These are phyloP conservation scores for Podarcis cretensis DNA, from an alignment of 2,113 vertebrate genomes.

Conservation along the genomic window DNA sequence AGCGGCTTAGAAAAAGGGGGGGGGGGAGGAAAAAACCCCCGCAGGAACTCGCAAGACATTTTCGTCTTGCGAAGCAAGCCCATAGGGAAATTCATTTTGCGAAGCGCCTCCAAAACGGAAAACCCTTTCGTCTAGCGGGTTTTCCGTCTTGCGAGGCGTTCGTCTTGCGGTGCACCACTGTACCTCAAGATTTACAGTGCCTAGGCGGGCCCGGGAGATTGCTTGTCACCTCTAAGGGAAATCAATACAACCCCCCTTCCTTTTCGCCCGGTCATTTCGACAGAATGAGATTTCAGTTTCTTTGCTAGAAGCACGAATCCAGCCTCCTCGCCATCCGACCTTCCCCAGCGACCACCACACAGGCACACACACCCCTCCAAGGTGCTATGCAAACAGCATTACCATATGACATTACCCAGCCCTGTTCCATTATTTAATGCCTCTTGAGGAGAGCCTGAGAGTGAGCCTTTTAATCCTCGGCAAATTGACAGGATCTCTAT, in stretches of 20 bases:
- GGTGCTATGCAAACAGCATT: conserved; percentile 8
- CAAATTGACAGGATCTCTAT: conserved; percentile 35
- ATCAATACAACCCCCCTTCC: too few relatives aligned
- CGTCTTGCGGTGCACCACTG: too few relatives aligned
- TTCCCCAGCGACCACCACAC: background rate
- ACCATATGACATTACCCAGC: background rate
- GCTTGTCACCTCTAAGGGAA: background rate
- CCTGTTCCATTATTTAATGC: conserved; percentile 38
- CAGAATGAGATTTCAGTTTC: background rate
- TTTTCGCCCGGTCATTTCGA: background rate
- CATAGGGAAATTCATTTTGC: too few relatives aligned
- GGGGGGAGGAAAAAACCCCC: too few relatives aligned
- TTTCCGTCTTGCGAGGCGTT: too few relatives aligned
- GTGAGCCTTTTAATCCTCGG: conserved; percentile 3
- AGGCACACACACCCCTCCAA: background rate
- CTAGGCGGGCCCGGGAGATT: background rate
- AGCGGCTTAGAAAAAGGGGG: too few relatives aligned
- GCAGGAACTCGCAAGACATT: too few relatives aligned
- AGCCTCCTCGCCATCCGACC: background rate
- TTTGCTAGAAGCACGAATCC: background rate
- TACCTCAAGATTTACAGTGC: background rate
- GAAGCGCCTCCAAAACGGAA: too few relatives aligned
- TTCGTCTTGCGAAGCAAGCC: too few relatives aligned
- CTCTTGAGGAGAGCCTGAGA: conserved; percentile 26
- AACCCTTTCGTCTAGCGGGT: too few relatives aligned